These are phyloP conservation scores for Psittacula cyanocephala DNA, from an alignment of 2,113 vertebrate species.

Conservation along the genomic window DNA sequence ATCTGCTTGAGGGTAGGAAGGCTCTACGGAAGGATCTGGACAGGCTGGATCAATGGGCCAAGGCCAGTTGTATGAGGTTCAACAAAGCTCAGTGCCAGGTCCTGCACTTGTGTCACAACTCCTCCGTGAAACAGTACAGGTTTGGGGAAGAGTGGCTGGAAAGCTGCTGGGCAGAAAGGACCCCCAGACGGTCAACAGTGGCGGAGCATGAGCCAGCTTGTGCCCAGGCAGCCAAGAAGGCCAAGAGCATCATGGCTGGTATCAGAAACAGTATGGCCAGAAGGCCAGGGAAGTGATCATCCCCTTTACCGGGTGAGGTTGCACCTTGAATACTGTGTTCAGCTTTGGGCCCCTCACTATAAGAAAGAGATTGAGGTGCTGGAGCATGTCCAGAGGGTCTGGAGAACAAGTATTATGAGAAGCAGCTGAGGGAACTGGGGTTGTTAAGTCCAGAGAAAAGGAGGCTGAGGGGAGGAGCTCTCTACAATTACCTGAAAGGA, in stretches of 20 bases:
- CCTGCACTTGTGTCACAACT: neutral
- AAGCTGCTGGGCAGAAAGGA: neutral
- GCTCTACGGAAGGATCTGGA: neutral
- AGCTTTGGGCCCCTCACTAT: neutral
- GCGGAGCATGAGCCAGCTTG: neutral
- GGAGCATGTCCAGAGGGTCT: neutral
- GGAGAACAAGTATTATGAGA: too few relatives aligned
- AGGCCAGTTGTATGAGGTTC: neutral
- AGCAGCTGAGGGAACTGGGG: neutral
- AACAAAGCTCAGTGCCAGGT: neutral
- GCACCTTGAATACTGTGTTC: neutral
- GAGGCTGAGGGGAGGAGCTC: neutral
- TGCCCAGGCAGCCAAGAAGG: neutral
- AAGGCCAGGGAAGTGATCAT: neutral
- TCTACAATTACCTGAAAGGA: neutral
- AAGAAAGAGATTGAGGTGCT: neutral
- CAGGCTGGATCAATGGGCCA: neutral
- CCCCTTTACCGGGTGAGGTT: neutral
- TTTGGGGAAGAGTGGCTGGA: neutral
- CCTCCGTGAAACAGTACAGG: neutral
- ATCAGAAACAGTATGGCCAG: neutral
- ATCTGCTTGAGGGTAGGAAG: neutral
- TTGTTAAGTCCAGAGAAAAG: neutral
- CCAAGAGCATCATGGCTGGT: neutral
- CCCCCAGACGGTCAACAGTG: neutral